Conservation (phyloP, 2,888 invertebrate species). For the Macrosoma leucophasiata region DNA sequence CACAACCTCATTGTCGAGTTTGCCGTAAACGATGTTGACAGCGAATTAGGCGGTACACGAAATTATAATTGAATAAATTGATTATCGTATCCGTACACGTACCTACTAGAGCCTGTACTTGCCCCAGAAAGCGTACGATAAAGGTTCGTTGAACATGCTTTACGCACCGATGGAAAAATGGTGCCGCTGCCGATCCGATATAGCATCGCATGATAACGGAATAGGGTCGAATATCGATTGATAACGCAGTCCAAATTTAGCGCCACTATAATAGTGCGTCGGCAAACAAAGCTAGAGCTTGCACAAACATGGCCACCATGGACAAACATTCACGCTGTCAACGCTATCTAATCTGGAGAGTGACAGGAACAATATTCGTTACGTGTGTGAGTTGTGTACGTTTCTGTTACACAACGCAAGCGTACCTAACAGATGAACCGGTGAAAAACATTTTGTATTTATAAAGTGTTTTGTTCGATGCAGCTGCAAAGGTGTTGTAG, state of each 20-base stretch:
- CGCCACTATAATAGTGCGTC: constrained; percentile 32
- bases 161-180: constrained; percentile 1
- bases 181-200: constrained; percentile 21
- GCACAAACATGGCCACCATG: constrained; percentile 54
- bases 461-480: no score
- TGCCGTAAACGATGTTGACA: no score
- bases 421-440: no score
- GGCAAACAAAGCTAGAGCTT: constrained; percentile 47
- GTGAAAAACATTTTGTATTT: no score
- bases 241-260: constrained; percentile 31
- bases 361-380: constrained; percentile 38
- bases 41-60: no score
- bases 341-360: constrained; percentile 61
- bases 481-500: no score
- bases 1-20: no score
- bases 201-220: constrained; percentile 13
- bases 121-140: constrained; percentile 29
- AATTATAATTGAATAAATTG: constrained; percentile 10
- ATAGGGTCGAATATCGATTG: constrained; percentile 39
- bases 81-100: constrained; percentile 4
- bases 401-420: no score
- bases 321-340: constrained; percentile 54
- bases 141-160: constrained; percentile 11
- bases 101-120: constrained; percentile 27
- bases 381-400: no score